Base-by-base conservation (phyloP, 1,140 invertebrate species). In the Bombus soroeensis region DNA sequence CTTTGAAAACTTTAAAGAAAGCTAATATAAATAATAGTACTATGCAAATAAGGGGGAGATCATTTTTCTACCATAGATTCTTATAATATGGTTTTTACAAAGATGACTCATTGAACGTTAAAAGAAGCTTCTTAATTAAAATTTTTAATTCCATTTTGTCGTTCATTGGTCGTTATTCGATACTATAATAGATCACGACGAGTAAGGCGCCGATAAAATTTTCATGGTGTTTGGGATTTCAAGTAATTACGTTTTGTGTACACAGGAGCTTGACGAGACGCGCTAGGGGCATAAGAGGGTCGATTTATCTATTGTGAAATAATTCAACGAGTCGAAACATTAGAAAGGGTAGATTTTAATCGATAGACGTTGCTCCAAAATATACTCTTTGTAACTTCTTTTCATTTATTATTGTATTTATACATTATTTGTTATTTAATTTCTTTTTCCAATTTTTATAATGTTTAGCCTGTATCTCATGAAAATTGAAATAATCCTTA, bases 141-240 rank as follows among this genome's bases (percentile, higher is more conserved):
- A 25, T 79, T 87, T 79, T 78, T 78, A 59, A 87, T 87, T 41
- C 32, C 41, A 22, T 28, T 15, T 47, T 89, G 74, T 83, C 22
- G 32, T 75, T 47, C 28, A 47, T 47, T 28, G 72, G 83, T 87
- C 66, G 77, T 53, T 22, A 22, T 53, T 53, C 78, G 47, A 88
- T 83, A 66, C 39, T 66, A 22, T 83, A 90, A 90, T 89, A 68
- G 81, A 41, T 37, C 66, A 39, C n/a, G 72, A 74, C 81, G 82
- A 76, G 64, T 62, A 70, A 74, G 34, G 64, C 22, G 70, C 57
- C 78, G 89, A 92, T 94, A 86, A 94, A 94, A 93, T 88, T 93
- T 94, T 94, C 90, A 94, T 93, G 90, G 85, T 93, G 92, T 93
- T 93, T 93, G 92, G 92, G 92, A 94, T 94, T 94, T 92, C 89